A percentile compares a stretch with the other conserved stretches of the same genome.
Conservation (phyloP, 2,113 vertebrate species). For the Saccopteryx leptura region DNA sequence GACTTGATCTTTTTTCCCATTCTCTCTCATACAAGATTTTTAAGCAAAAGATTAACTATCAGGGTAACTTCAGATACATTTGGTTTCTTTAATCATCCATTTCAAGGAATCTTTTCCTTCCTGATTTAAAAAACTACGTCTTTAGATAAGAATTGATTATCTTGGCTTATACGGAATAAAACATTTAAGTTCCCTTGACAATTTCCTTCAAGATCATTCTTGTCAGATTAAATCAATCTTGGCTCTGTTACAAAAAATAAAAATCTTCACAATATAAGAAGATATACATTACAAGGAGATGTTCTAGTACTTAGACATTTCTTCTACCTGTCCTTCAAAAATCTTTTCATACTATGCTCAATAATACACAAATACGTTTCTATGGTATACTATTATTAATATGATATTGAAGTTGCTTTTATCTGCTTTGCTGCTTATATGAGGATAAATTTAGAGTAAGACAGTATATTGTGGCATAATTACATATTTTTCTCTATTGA, state of each 20-base stretch:
- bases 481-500: slow-evolving; percentile 23
- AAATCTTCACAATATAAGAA: slow-evolving; percentile 72
- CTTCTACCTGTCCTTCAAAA: slow-evolving; percentile 7
- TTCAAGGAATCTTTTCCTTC: slow-evolving; percentile 49
- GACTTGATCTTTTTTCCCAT: neutral
- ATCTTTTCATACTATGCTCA: neutral
- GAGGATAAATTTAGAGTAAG: neutral
- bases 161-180: slow-evolving; percentile 57
- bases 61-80: slow-evolving; percentile 59
- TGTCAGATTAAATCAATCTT: slow-evolving; percentile 79
- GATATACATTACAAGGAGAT: slow-evolving; percentile 40
- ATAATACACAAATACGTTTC: slow-evolving; percentile 30
- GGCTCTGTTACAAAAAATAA: slow-evolving; percentile 62
- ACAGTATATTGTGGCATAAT: neutral
- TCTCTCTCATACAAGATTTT: slow-evolving; percentile 28
- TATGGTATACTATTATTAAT: slow-evolving; percentile 18
- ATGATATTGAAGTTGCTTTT: slow-evolving; percentile 50
- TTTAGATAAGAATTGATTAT: slow-evolving; percentile 71
- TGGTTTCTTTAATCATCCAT: slow-evolving; percentile 61
- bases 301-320: slow-evolving; percentile 15
- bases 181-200: slow-evolving; percentile 57
- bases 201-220: slow-evolving; percentile 66
- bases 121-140: slow-evolving; percentile 63
- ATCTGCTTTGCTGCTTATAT: slow-evolving; percentile 1
- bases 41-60: slow-evolving; percentile 64